Evolutionary conservation across 2,797 vertebrate species (phyloP), one percentile per base, ranked within the genome.

Genomic region (Halcyon leucocephala): DNA sequence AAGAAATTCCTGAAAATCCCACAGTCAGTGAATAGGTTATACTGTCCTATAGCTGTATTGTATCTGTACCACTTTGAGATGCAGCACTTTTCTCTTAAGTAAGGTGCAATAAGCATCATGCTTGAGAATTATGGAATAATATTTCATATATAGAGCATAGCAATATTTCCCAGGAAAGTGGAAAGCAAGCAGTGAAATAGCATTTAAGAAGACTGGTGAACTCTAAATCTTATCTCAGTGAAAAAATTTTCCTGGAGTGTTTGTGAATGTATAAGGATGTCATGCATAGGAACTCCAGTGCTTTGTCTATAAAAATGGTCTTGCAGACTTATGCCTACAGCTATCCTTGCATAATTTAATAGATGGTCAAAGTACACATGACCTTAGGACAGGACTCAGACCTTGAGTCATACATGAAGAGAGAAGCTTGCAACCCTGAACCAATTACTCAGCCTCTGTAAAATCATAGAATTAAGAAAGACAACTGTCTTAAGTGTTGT

Each of bases 21-120:
- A 76, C 76, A 95, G 82, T 94, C 86, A 95, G 74, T 95, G 89
- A 97, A 93, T 80, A 92, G n/a, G 55, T 96, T 97, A 82, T 93
- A 72, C 66, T 91, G 85, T 92, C 76, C 78, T 96, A 78, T 91
- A 95, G 57, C 44, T 95, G 7, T 93, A 69, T 81, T 96, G 82
- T 82, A 49, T 28, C 64, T 46, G 22, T 48, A 74, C 3, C 6
- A 24, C 19, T 62, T 57, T 48, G 21, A 86, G 35, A 82, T 26
- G 87, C 6, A 73, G 3, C 14, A 25, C 76, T 82, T 86, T 74
- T 46, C 76, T 81, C 83, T 74, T 46, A 86, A 90, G 13, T 41
- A 48, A 20, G n/a, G 14, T 73, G 39, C 16, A 76, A 18, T 37
- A 72, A 77, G 20, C 35, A 64, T 16, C 8, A 1, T 51, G 35